Evolutionary conservation across 2,888 invertebrate genomes (phyloP).

Genomic region (Agonopterix arenella): DNA sequence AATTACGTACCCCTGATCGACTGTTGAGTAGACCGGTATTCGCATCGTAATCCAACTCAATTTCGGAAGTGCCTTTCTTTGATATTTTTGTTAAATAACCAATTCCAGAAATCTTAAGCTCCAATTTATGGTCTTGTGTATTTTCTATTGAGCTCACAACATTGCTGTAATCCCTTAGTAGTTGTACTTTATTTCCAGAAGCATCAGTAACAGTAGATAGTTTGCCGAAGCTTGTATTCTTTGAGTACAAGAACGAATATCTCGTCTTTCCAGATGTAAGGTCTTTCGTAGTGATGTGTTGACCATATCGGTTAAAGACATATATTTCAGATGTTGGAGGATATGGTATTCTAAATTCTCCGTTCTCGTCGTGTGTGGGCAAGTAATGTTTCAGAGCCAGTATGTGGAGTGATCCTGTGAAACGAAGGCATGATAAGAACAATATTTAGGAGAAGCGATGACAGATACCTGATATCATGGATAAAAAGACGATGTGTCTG

Average conservation of each 20-base stretch:
- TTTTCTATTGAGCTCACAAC: constrained; percentile 96
- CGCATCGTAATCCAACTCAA: constrained; percentile 93
- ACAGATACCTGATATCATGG: constrained; percentile 1
- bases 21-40: constrained; percentile 91
- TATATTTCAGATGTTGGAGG: constrained; percentile 96
- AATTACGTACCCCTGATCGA: constrained; percentile 82
- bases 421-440: constrained; percentile 5
- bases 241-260: constrained; percentile 97
- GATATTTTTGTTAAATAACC: constrained; percentile 92
- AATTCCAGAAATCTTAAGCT: constrained; percentile 94
- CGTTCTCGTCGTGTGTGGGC: constrained; percentile 90
- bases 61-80: constrained; percentile 92
- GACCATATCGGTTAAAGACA: constrained; percentile 96
- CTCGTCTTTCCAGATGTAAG: constrained; percentile 95
- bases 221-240: constrained; percentile 96
- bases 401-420: constrained; percentile 85
- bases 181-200: constrained; percentile 94
- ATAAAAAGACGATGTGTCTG: not conserved
- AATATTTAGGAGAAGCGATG: not conserved
- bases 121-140: constrained; percentile 94
- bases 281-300: constrained; percentile 96
- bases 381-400: constrained; percentile 91
- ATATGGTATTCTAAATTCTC: constrained; percentile 95
- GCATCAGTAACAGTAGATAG: constrained; percentile 95
- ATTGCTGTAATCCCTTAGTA: constrained; percentile 93